These are phyloP conservation scores for Xiphophorus maculatus DNA, from an alignment of 2,113 vertebrate genomes.

Conservation along the genomic window DNA sequence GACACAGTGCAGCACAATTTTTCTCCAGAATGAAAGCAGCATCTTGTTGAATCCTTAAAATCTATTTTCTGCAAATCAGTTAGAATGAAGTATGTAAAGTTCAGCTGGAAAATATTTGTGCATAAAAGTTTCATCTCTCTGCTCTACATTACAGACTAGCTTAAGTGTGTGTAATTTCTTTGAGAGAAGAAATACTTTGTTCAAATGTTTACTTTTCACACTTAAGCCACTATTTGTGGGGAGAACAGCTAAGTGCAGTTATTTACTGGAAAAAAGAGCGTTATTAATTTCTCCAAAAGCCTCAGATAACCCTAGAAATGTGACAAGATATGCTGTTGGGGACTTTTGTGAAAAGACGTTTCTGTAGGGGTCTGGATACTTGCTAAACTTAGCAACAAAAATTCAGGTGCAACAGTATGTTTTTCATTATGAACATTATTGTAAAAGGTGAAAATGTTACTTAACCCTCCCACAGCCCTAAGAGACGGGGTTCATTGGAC, in stretches of 20 bases:
- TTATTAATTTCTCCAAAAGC: neutral
- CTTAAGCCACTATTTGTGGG: constrained; percentile 21
- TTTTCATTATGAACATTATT: too few relatives aligned
- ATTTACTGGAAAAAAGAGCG: constrained; percentile 4
- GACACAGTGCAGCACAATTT: constrained; percentile 1
- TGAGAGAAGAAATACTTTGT: constrained; percentile 51
- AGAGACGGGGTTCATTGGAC: too few relatives aligned
- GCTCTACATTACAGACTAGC: constrained; percentile 15
- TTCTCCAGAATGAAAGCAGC: neutral
- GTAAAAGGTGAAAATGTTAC: too few relatives aligned
- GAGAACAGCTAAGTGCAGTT: constrained; percentile 15
- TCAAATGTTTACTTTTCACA: constrained; percentile 25
- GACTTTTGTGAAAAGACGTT: too few relatives aligned
- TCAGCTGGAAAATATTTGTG: constrained; percentile 37
- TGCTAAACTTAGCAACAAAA: too few relatives aligned
- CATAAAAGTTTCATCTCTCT: constrained; percentile 42
- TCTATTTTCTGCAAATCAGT: neutral
- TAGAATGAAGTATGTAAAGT: constrained; percentile 23
- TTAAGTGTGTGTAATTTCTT: constrained; percentile 27
- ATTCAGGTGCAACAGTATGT: too few relatives aligned
- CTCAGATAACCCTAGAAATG: too few relatives aligned
- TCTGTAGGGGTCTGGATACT: too few relatives aligned
- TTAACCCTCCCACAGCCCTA: too few relatives aligned
- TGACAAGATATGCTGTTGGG: too few relatives aligned
- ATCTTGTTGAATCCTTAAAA: constrained; percentile 35